Conservation (phyloP, 2,113 vertebrate genomes). For the Maccullochella peelii region DNA sequence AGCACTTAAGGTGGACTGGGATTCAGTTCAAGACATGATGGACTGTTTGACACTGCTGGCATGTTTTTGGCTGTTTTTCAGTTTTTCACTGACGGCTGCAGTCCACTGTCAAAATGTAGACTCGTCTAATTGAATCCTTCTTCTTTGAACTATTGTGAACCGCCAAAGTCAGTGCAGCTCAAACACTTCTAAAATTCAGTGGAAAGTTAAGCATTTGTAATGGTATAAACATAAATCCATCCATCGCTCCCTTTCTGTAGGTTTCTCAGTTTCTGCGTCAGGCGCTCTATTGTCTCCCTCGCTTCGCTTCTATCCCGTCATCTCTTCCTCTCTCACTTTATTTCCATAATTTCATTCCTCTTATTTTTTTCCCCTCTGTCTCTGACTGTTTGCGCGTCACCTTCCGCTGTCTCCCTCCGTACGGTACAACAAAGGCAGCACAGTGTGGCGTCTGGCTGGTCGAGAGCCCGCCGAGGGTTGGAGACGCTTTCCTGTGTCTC, state of each 20-base stretch:
- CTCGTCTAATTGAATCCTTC: background rate
- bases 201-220: background rate
- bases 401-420: conserved; percentile 32
- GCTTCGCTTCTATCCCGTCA: background rate
- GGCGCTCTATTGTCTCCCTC: conserved; percentile 4
- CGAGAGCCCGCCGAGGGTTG: conserved; percentile 21
- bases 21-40: conserved; percentile 15
- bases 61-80: background rate
- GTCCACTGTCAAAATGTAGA: background rate
- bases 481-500: conserved; percentile 39
- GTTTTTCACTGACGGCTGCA: background rate
- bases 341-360: conserved; percentile 10
- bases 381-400: conserved; percentile 25
- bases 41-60: background rate
- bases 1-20: conserved; percentile 29
- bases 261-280: background rate
- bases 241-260: background rate
- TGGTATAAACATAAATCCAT: background rate
- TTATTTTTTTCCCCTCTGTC: background rate
- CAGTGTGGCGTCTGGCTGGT: conserved; percentile 45
- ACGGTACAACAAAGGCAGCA: conserved; percentile 47
- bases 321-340: background rate
- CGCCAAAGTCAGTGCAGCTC: background rate
- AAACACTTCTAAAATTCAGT: background rate
- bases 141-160: conserved; percentile 8